These are phyloP conservation scores for Nothura maculosa DNA, from an alignment of 2,797 vertebrate genomes.

Conservation along the genomic window DNA sequence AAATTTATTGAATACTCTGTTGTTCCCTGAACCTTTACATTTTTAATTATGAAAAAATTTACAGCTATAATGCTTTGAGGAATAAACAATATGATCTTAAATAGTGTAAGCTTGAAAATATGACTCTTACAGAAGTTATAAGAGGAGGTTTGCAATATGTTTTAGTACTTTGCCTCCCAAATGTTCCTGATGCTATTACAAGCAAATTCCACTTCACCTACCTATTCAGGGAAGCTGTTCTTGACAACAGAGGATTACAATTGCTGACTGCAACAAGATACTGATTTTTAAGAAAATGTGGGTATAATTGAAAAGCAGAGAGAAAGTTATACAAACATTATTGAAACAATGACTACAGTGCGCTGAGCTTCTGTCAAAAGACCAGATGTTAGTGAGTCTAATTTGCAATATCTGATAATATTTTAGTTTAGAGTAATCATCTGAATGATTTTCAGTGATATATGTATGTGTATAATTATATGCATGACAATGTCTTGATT, in stretches of 20 bases:
- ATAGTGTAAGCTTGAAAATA: neutral
- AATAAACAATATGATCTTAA: neutral
- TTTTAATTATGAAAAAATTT: slow-evolving; percentile 8
- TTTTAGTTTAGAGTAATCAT: neutral
- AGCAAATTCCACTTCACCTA: neutral
- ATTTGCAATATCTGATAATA: neutral
- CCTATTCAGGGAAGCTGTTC: slow-evolving; percentile 19
- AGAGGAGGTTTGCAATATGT: neutral
- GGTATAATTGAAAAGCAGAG: slow-evolving; percentile 23
- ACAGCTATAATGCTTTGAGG: neutral
- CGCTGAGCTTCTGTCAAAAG: neutral
- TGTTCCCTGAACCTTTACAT: neutral
- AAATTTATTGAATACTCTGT: neutral
- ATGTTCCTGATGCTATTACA: neutral
- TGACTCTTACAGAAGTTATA: neutral
- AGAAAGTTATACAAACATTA: slow-evolving; percentile 25
- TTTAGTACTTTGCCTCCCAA: slow-evolving; percentile 12
- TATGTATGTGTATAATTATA: neutral
- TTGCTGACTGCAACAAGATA: neutral
- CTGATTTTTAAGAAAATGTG: neutral
- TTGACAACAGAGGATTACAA: neutral
- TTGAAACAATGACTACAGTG: neutral
- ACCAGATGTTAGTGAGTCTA: neutral
- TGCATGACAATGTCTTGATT: neutral
- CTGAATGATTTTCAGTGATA: neutral